Base-by-base conservation (phyloP, 2,888 invertebrate species). In the Muscina levida region DNA sequence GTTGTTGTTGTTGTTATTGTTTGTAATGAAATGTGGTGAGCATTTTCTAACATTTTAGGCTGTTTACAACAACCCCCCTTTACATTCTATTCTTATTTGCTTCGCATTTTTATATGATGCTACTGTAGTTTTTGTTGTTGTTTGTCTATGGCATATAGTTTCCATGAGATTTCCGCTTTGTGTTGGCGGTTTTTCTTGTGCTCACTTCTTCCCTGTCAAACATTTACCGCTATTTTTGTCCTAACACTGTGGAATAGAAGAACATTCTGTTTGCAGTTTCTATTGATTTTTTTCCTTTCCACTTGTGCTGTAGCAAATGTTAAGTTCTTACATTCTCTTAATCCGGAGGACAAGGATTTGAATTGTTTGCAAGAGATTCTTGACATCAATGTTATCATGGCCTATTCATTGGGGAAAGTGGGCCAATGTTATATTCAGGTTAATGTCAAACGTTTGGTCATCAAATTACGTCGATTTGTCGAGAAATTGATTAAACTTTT, bases 21-120 rank as follows among this genome's bases (percentile, higher is more conserved):
- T n/a, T n/a, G n/a, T n/a, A n/a, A n/a, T n/a, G n/a, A n/a, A n/a
- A n/a, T n/a, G n/a, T n/a, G n/a, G 22, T 48, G 24, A 11, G n/a
- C 53, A 53, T 53, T 53, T 53, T 53, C 53, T 24, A 53, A 53
- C 24, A 13, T 53, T 53, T 53, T 53, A n/a, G n/a, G n/a, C 53
- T 53, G 22, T 53, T 24, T 19, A 15, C 44, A 44, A 2, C 44
- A 44, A 8, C 44, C 5, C n/a, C 44, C 44, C 44, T 8, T 31
- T n/a, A 37, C 37, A 4, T 10, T 37, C 37, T 37, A 37, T 37
- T n/a, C 2, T 44, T 17, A 17, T 15, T 46, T 15, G 46, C 11
- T 44, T 46, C 46, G 5, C 17, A 13, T 22, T 17, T 13, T 3
- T 22, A 24, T 53, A 24, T 0, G 8, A 3, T 31, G 8, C 31